Evolutionary conservation across 2,888 invertebrate species (phyloP).

Genomic region (Fabriciana adippe): DNA sequence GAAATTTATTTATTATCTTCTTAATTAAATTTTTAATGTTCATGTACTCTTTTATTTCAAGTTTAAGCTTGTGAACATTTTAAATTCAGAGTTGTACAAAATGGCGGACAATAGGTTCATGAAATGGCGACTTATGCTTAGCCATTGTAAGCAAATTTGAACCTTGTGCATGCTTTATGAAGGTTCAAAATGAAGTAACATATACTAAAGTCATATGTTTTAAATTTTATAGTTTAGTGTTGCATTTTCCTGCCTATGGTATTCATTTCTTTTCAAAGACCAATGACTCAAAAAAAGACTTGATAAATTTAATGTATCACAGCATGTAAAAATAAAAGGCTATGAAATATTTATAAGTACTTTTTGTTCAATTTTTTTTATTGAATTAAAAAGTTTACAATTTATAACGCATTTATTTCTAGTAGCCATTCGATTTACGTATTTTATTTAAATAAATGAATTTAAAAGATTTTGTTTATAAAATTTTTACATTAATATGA

Average conservation of each 20-base stretch:
- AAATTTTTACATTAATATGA: neutral
- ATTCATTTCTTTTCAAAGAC: neutral
- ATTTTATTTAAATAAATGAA: neutral
- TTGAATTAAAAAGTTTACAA: neutral
- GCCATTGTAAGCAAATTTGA: constrained; percentile 5
- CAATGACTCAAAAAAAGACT: neutral
- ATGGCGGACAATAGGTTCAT: constrained; percentile 15
- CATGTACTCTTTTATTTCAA: constrained; percentile 51
- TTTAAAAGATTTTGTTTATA: neutral
- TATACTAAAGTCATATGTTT: neutral
- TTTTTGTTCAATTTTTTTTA: constrained; percentile 8
- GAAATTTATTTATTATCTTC: constrained; percentile 70
- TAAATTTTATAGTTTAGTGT: neutral
- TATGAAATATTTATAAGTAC: constrained; percentile 5
- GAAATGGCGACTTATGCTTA: constrained; percentile 32
- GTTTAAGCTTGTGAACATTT: neutral
- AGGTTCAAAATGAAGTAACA: neutral
- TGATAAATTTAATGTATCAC: constrained; percentile 1
- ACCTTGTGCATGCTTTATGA: neutral
- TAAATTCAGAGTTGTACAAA: constrained; percentile 16
- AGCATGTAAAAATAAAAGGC: constrained; percentile 15
- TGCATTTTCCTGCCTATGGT: neutral
- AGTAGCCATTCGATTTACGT: neutral
- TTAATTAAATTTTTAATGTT: constrained; percentile 66
- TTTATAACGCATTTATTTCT: neutral